phyloP scores from a whole-genome alignment of 1,140 invertebrate genomes.

The Ostrea edulis region DNA sequence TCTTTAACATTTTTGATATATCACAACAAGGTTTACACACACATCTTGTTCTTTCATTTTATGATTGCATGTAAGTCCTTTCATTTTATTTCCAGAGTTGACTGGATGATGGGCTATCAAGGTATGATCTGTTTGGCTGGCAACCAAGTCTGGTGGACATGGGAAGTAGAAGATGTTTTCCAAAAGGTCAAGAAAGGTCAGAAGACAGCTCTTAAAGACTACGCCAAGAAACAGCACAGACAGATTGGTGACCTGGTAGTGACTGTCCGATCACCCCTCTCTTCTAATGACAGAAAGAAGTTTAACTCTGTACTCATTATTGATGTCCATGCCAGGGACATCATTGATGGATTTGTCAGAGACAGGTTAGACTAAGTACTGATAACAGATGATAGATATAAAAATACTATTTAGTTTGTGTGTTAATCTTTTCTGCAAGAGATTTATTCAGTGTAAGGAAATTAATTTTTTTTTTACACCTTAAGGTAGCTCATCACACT shows the following conservation, averaged over 20 bases:
- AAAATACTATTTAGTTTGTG: no score
- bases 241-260: constrained; percentile 91
- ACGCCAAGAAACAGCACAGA: constrained; percentile 88
- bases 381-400: background rate
- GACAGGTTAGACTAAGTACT: constrained; percentile 80
- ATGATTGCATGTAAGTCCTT: background rate
- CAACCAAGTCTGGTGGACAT: constrained; percentile 96
- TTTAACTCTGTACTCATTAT: constrained; percentile 93
- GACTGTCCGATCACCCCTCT: constrained; percentile 85
- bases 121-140: constrained; percentile 92
- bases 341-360: constrained; percentile 91
- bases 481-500: no score
- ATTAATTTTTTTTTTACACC: no score
- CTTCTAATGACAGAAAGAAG: constrained; percentile 90
- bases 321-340: constrained; percentile 93
- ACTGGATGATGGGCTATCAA: constrained; percentile 93
- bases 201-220: constrained; percentile 93
- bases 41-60: background rate
- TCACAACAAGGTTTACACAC: no score
- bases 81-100: constrained; percentile 80
- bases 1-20: background rate
- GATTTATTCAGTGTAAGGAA: no score
- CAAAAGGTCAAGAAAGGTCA: constrained; percentile 85
- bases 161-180: constrained; percentile 94
- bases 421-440: no score